phyloP scores from a whole-genome alignment of 1,140 invertebrate genomes.

The Drosophila lacertosa region DNA sequence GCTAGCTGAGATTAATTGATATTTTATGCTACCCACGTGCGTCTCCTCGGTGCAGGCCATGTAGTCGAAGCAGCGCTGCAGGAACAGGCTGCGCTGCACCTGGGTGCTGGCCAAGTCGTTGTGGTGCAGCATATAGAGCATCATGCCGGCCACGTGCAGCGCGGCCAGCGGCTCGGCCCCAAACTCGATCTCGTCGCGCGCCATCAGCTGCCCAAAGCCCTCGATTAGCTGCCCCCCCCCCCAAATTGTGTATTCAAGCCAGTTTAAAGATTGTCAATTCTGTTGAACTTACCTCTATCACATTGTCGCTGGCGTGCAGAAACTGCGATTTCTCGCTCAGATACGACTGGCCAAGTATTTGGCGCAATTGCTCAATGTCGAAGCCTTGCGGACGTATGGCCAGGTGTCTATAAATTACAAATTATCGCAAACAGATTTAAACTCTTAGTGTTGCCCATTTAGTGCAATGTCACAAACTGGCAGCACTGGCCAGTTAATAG shows the following conservation, averaged over 20 bases:
- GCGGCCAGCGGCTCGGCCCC: constrained; percentile 48
- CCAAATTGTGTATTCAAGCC: too few relatives aligned
- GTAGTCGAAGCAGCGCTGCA: constrained; percentile 60
- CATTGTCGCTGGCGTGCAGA: constrained; percentile 44
- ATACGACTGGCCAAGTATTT: constrained; percentile 23
- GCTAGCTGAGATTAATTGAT: too few relatives aligned
- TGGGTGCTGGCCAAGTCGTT: constrained; percentile 36
- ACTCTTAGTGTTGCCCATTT: too few relatives aligned
- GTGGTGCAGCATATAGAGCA: constrained; percentile 56
- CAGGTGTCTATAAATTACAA: neutral
- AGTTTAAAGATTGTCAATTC: too few relatives aligned
- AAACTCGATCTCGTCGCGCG: constrained; percentile 48
- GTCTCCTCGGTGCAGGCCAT: constrained; percentile 62
- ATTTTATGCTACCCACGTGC: constrained; percentile 36
- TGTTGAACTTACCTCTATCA: constrained; percentile 55
- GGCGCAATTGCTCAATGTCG: constrained; percentile 51
- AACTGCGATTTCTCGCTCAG: constrained; percentile 47
- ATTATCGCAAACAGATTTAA: too few relatives aligned
- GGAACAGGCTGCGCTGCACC: constrained; percentile 50
- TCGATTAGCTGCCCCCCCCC: constrained; percentile 6
- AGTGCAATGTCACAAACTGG: neutral
- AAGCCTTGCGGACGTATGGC: constrained; percentile 62
- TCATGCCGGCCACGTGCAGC: constrained; percentile 54
- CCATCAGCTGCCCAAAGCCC: constrained; percentile 46
- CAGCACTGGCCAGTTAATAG: neutral